Base-by-base conservation (phyloP, 2,888 invertebrate genomes). In the Bembecia ichneumoniformis region DNA sequence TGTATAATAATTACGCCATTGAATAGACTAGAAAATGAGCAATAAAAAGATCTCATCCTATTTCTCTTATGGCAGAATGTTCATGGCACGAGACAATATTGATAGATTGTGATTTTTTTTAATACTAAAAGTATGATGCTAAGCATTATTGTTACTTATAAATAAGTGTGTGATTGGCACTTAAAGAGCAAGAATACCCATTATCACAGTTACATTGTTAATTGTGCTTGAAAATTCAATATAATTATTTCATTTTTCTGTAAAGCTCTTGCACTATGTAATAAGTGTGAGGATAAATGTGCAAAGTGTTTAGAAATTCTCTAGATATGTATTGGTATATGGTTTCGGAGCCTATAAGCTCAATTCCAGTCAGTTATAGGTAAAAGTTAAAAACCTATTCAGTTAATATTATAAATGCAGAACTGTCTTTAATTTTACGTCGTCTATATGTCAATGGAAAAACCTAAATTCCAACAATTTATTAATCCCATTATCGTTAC, bases 1-100 rank as follows among this genome's bases (percentile, higher is more conserved):
- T 28, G 28, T 28, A 28, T 28, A 28, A 28, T 28, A 28, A 28
- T 9, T 28, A 28, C 9, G 28, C 28, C 28, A 28, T 28, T 9
- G 28, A 3, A 16, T 44, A 86, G 86, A 87, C 86, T 87, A 87
- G 86, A 84, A 80, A 71, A 82, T 87, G 86, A 87, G 86, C 86
- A 86, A 83, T 77, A 75, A 73, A 64, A 71, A 78, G 76, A 77
- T 75, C 79, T 74, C 65, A 67, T 69, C 62, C 56, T 64, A 68
- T 62, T 68, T 75, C 51, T 40, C 47, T 46, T 51, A 83, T 82
- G 82, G 82, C 82, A 76, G 68, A 72, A 66, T 58, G 55, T 60
- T 61, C 58, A 82, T 82, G 82, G 82, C 82, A 82, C 28, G 28
- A 28, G 28, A 28, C 82, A 68, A 44, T 44, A 16, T 44, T 44